Evolutionary conservation across 1,140 invertebrate species (phyloP).

Genomic region (Euura lappo): DNA sequence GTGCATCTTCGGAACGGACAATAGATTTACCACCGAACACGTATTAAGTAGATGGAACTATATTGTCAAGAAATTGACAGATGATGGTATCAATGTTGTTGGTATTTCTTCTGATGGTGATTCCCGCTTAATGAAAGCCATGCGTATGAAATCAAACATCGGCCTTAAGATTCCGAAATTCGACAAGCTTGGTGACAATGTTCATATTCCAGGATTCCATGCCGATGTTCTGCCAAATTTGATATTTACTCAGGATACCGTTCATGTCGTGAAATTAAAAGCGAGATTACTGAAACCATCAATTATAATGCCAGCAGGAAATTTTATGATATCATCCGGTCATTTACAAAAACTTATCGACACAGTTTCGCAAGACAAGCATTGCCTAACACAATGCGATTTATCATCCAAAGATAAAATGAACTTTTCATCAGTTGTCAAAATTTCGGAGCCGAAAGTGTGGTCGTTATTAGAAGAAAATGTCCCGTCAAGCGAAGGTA

Average conservation of each 20-base stretch:
- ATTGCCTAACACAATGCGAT: not conserved
- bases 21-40: constrained; percentile 21
- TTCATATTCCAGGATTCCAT: not conserved
- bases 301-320: constrained; percentile 8
- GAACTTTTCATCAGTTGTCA: too few species aligned
- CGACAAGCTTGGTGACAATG: not conserved
- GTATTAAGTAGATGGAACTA: constrained; percentile 17
- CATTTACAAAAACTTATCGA: constrained; percentile 8
- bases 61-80: constrained; percentile 13
- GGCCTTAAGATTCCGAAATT: not conserved
- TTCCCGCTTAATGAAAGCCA: constrained; percentile 19
- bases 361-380: constrained; percentile 9
- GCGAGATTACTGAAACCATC: constrained; percentile 12
- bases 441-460: too few species aligned
- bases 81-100: constrained; percentile 12
- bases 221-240: not conserved
- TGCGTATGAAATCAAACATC: constrained; percentile 2
- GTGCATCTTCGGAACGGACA: constrained; percentile 18
- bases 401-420: too few species aligned
- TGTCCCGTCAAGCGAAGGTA: too few species aligned
- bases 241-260: constrained; percentile 16
- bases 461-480: too few species aligned
- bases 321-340: not conserved
- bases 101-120: constrained; percentile 26
- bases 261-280: constrained; percentile 14